Evolutionary conservation across 2,797 vertebrate genomes (phyloP).

Genomic region (Nasua narica): DNA sequence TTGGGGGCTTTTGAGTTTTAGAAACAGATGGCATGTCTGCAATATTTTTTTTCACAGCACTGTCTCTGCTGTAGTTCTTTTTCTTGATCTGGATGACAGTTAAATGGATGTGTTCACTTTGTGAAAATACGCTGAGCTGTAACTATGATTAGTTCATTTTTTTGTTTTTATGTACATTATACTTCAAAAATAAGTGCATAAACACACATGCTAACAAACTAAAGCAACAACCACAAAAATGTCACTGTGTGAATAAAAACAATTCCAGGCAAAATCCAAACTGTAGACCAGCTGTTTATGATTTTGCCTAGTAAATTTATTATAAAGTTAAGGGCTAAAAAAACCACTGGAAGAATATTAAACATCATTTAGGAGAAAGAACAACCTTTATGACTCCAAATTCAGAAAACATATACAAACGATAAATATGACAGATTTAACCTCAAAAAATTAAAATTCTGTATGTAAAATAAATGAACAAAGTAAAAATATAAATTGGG

Average conservation of each 20-base stretch:
- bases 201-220: not conserved
- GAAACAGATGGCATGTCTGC: not conserved
- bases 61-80: not conserved
- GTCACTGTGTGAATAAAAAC: not conserved
- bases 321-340: not conserved
- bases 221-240: not conserved
- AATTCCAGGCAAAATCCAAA: not conserved
- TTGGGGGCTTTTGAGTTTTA: not conserved
- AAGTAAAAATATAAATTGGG: not conserved
- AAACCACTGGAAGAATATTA: not conserved
- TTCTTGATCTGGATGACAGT: not conserved
- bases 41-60: not conserved
- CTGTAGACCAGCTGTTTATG: not conserved
- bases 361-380: not conserved
- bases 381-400: not conserved
- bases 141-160: slow-evolving; percentile 16
- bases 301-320: not conserved
- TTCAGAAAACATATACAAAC: slow-evolving; percentile 27
- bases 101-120: not conserved
- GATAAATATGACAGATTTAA: not conserved
- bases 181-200: not conserved
- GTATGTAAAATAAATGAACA: not conserved
- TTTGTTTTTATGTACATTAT: not conserved
- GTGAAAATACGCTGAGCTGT: not conserved
- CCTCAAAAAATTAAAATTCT: not conserved